A percentile compares a stretch with the other conserved stretches of the same genome.
phyloP scores from a whole-genome alignment of 1,140 invertebrate species.

The Drosophila parabipectinata region DNA sequence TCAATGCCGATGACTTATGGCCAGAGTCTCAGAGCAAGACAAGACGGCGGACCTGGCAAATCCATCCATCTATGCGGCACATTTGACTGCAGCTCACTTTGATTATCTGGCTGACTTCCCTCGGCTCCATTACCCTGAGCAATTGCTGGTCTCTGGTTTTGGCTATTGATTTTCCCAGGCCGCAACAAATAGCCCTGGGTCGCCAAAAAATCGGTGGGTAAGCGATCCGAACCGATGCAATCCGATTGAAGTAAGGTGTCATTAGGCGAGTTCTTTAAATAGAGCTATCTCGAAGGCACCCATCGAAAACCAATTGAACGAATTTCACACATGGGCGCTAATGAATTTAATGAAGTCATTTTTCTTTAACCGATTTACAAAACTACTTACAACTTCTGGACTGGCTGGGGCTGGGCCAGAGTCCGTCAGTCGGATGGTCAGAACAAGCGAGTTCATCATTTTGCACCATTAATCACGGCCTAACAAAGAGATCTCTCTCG shows the following conservation, averaged over 20 bases:
- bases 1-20: constrained; percentile 81
- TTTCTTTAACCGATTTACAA: constrained; percentile 83
- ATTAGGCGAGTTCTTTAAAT: constrained; percentile 33
- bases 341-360: constrained; percentile 84
- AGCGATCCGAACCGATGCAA: constrained; percentile 26
- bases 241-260: constrained; percentile 22
- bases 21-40: constrained; percentile 24
- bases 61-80: constrained; percentile 71
- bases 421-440: constrained; percentile 19
- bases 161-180: constrained; percentile 73
- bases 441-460: constrained; percentile 84
- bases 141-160: constrained; percentile 39
- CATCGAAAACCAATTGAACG: constrained; percentile 68
- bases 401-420: constrained; percentile 1
- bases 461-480: constrained; percentile 79
- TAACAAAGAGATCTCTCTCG: constrained; percentile 64
- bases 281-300: constrained; percentile 17
- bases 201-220: constrained; percentile 29
- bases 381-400: constrained; percentile 65
- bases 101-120: constrained; percentile 39
- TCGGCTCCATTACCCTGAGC: constrained; percentile 9
- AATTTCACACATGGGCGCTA: constrained; percentile 84
- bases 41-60: constrained; percentile 36
- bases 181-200: constrained; percentile 63
- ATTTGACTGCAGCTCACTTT: constrained; percentile 55